Conservation (phyloP, 2,113 vertebrate species). For the Gila orcuttii region DNA sequence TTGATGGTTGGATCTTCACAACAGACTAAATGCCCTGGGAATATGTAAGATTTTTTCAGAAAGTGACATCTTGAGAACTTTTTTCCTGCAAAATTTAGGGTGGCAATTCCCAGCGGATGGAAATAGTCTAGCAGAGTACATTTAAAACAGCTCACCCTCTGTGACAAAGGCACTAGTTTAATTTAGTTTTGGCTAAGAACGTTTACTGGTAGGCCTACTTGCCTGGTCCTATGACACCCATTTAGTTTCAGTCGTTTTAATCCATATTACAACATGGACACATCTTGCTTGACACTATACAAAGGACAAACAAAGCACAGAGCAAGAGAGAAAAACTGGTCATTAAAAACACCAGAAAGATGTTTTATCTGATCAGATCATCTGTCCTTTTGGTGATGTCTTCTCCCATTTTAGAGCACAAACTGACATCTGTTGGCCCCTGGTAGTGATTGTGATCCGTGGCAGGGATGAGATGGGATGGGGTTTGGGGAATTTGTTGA, state of each 20-base stretch:
- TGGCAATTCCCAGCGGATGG: neutral
- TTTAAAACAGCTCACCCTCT: neutral
- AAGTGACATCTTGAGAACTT: slow-evolving; percentile 15
- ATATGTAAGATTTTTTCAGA: neutral
- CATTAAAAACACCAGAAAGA: neutral
- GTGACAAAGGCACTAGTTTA: slow-evolving; percentile 4
- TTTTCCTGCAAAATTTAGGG: neutral
- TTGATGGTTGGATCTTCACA: neutral
- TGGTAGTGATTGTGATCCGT: neutral
- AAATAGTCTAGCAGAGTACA: neutral
- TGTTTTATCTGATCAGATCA: slow-evolving; percentile 8
- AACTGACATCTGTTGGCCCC: neutral
- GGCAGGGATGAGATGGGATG: neutral
- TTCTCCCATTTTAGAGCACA: slow-evolving; percentile 4
- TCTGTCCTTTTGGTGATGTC: neutral
- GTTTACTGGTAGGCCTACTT: neutral
- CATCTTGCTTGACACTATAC: neutral
- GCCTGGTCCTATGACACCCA: slow-evolving; percentile 39
- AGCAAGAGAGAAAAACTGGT: neutral
- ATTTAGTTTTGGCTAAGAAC: neutral
- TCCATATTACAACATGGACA: slow-evolving; percentile 9
- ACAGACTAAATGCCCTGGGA: slow-evolving; percentile 27
- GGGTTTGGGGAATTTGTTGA: neutral
- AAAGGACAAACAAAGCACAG: neutral
- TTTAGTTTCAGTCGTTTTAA: slow-evolving; percentile 30